Percentiles rank a stretch among this genome's conserved stretches.
phyloP scores from a whole-genome alignment of 2,797 vertebrate species.

The Cichlasoma orientale region DNA sequence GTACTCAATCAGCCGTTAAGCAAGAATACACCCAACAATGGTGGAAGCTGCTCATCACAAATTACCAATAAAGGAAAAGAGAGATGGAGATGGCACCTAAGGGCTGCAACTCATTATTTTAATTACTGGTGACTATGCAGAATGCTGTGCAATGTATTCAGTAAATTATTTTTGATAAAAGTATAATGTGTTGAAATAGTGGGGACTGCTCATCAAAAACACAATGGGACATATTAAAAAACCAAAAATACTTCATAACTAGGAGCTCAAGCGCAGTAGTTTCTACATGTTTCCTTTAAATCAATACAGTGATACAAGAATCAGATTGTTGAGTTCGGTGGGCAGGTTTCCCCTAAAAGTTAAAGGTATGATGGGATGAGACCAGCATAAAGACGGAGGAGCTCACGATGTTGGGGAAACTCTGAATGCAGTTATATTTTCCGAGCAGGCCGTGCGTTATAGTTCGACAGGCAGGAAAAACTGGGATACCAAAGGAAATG shows the following conservation, averaged over 20 bases:
- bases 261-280: too few relatives aligned
- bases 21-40: neutral
- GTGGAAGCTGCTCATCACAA: neutral
- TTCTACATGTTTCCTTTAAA: neutral
- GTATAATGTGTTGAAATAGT: neutral
- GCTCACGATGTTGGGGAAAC: neutral
- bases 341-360: neutral
- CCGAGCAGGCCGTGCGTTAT: neutral
- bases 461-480: conserved; percentile 1
- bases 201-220: neutral
- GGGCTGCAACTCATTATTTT: neutral
- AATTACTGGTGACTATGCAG: neutral
- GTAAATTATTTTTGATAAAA: neutral
- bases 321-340: neutral
- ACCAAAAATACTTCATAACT: neutral
- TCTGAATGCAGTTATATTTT: neutral
- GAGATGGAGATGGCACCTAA: neutral
- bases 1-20: neutral
- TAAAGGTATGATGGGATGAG: neutral
- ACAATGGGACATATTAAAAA: neutral
- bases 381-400: neutral
- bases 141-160: neutral
- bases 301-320: neutral
- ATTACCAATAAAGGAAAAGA: neutral
- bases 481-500: conserved; percentile 3